A percentile compares a stretch with the other conserved stretches of the same genome.
phyloP scores from a whole-genome alignment of 2,888 invertebrate species.

The Volucella zonaria region DNA sequence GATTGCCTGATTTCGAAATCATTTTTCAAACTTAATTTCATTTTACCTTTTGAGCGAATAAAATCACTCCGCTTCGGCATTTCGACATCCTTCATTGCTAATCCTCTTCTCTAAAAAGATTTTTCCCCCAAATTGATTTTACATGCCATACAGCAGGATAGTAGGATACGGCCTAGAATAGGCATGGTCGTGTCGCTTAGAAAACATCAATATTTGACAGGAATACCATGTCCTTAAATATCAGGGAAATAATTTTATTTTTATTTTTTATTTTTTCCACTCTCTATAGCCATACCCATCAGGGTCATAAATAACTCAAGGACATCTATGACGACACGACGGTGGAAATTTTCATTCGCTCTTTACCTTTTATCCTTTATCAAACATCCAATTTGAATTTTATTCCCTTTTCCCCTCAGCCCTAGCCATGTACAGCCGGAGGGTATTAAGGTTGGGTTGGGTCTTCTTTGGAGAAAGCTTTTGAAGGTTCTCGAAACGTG shows the following conservation, averaged over 20 bases:
- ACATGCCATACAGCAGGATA: slow-evolving; percentile 23
- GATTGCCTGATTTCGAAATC: slow-evolving; percentile 45
- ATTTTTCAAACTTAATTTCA: slow-evolving; percentile 51
- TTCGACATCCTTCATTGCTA: slow-evolving; percentile 21
- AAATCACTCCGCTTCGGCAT: slow-evolving; percentile 38
- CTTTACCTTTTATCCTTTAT: slow-evolving; percentile 61
- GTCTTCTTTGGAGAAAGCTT: slow-evolving; percentile 38
- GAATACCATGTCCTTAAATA: slow-evolving; percentile 65
- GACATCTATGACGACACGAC: slow-evolving; percentile 39
- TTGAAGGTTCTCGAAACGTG: slow-evolving; percentile 65
- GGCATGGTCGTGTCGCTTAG: slow-evolving; percentile 14
- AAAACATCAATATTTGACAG: slow-evolving; percentile 71
- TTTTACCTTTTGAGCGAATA: slow-evolving; percentile 49
- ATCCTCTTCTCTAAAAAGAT: slow-evolving; percentile 32
- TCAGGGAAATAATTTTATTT: slow-evolving; percentile 60
- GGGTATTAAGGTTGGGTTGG: slow-evolving; percentile 8
- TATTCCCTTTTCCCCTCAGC: not conserved
- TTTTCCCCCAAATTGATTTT: slow-evolving; percentile 58
- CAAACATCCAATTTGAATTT: slow-evolving; percentile 59
- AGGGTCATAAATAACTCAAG: slow-evolving; percentile 71
- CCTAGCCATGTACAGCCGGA: not conserved
- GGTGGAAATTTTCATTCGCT: slow-evolving; percentile 56
- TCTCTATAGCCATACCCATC: slow-evolving; percentile 46
- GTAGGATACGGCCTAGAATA: slow-evolving; percentile 13
- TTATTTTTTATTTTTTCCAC: too few relatives aligned